Evolutionary conservation across 2,888 invertebrate species (phyloP).

Genomic region (Tenthredo mesomela): DNA sequence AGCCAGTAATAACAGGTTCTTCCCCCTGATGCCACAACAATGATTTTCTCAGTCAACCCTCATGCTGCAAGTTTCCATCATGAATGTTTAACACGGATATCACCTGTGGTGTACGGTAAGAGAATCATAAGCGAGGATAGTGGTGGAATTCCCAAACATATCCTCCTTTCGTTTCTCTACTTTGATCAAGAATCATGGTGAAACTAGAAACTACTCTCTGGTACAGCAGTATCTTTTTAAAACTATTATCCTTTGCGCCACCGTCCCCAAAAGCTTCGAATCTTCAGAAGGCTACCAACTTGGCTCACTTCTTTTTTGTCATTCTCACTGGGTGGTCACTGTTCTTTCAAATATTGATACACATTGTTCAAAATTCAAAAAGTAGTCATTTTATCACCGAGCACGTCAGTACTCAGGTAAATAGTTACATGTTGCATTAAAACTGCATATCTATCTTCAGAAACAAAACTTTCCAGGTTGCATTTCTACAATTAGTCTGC

Average conservation of each 20-base stretch:
- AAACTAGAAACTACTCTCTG: constrained; percentile 15
- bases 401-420: constrained; percentile 7
- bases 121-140: not conserved
- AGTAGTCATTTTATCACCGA: not conserved
- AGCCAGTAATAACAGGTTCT: constrained; percentile 23
- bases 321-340: not conserved
- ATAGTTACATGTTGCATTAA: not conserved
- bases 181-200: not conserved
- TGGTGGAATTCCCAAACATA: not conserved
- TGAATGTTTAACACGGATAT: constrained; percentile 22
- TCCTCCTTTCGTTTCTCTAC: not conserved
- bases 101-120: constrained; percentile 6
- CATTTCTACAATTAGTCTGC: constrained; percentile 2
- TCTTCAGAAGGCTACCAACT: not conserved
- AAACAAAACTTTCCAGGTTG: not conserved
- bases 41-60: constrained; percentile 41
- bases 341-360: constrained; percentile 16
- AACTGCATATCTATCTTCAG: not conserved
- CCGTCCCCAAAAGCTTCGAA: not conserved
- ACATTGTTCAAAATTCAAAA: constrained; percentile 25
- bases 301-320: constrained; percentile 24
- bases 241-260: not conserved
- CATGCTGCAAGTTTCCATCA: constrained; percentile 19
- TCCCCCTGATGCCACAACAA: constrained; percentile 12
- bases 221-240: constrained; percentile 27